A percentile compares a stretch with the other conserved stretches of the same genome.
phyloP scores from a whole-genome alignment of 2,113 vertebrate species.

The Corydoras sp. region DNA sequence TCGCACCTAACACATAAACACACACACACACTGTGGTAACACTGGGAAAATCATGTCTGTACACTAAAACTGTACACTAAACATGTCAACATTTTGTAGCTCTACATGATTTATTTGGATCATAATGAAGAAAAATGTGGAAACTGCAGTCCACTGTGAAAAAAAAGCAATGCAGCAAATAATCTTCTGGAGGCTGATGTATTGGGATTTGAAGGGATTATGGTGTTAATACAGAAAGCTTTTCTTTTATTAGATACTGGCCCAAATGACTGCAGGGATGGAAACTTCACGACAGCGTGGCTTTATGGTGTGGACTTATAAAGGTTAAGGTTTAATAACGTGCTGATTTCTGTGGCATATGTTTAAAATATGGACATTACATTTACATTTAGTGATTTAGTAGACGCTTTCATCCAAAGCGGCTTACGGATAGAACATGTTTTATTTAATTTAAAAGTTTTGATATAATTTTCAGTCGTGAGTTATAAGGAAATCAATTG shows the following conservation, averaged over 20 bases:
- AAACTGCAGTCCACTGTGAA: no score
- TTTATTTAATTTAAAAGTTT: no score
- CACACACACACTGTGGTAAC: not conserved
- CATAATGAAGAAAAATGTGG: not conserved
- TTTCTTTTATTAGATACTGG: slow-evolving; percentile 42
- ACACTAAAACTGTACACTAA: no score
- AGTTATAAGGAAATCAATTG: no score
- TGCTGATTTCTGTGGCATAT: not conserved
- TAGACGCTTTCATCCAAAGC: no score
- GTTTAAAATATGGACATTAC: no score
- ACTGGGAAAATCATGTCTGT: not conserved
- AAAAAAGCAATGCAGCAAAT: not conserved
- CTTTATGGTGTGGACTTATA: not conserved
- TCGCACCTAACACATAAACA: slow-evolving; percentile 70
- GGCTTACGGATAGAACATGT: no score
- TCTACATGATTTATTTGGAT: not conserved
- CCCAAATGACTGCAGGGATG: slow-evolving; percentile 8
- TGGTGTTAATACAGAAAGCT: slow-evolving; percentile 49
- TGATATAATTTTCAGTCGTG: no score
- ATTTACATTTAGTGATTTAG: no score
- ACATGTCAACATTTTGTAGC: not conserved
- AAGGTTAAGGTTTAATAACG: not conserved
- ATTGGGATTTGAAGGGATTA: slow-evolving; percentile 62
- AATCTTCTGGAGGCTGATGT: slow-evolving; percentile 32
- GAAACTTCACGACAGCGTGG: not conserved